phyloP scores from a whole-genome alignment of 1,140 invertebrate species.

The Aphaenogaster ashmeadi region DNA sequence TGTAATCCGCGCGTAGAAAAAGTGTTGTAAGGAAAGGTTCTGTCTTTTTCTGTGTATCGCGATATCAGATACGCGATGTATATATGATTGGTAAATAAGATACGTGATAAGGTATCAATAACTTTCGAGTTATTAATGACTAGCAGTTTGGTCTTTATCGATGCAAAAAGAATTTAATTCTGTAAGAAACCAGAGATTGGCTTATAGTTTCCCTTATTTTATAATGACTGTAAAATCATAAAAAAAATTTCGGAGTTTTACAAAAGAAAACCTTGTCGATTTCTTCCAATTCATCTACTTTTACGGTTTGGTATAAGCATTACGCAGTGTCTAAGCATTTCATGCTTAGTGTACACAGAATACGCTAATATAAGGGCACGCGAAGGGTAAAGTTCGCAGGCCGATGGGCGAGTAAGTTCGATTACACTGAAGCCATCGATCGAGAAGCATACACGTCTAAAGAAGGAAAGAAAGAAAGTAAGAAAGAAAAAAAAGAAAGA shows the following conservation, averaged over 20 bases:
- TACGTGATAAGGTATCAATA: constrained; percentile 49
- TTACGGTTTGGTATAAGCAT: constrained; percentile 10
- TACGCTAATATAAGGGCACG: constrained; percentile 9
- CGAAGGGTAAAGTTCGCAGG: constrained; percentile 15
- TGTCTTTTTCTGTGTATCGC: background rate
- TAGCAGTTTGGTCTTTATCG: background rate
- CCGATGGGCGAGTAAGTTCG: constrained; percentile 37
- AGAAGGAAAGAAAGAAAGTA: background rate
- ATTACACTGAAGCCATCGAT: constrained; percentile 60
- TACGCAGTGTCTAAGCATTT: constrained; percentile 39
- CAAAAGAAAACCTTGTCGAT: background rate
- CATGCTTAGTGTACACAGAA: constrained; percentile 31
- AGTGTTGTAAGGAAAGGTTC: constrained; percentile 6
- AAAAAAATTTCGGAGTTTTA: background rate
- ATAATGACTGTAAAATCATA: constrained; percentile 7
- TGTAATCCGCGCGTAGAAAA: background rate
- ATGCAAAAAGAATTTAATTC: background rate
- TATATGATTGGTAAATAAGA: background rate
- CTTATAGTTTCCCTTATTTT: background rate
- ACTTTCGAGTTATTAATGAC: background rate
- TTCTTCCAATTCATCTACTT: constrained; percentile 10
- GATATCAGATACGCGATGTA: background rate
- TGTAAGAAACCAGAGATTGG: background rate
- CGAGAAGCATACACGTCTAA: constrained; percentile 45
- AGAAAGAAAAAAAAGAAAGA: background rate